These are phyloP conservation scores for Chelonus formosanus DNA, from an alignment of 2,888 invertebrate species.

Conservation along the genomic window DNA sequence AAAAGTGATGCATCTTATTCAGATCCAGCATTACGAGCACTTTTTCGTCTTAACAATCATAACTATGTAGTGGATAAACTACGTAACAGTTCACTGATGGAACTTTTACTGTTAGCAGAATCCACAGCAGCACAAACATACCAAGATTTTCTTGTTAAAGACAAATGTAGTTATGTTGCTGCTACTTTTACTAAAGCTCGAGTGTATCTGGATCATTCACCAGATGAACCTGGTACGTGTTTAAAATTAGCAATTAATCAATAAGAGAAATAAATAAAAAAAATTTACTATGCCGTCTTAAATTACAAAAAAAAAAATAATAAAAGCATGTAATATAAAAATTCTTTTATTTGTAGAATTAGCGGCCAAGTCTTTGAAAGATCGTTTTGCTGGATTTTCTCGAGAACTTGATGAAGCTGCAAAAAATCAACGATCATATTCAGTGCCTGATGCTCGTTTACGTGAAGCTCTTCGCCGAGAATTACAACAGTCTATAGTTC, in stretches of 20 bases:
- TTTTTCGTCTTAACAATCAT: slow-evolving; percentile 94
- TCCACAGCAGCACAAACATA: slow-evolving; percentile 88
- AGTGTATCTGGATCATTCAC: slow-evolving; percentile 54
- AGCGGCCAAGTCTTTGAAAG: slow-evolving; percentile 58
- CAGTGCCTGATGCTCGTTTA: slow-evolving; percentile 91
- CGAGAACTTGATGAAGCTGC: slow-evolving; percentile 93
- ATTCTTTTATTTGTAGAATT: slow-evolving; percentile 65
- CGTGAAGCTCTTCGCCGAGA: slow-evolving; percentile 88
- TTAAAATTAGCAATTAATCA: slow-evolving; percentile 67
- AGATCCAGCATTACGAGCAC: slow-evolving; percentile 84
- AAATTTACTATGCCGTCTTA: too few species aligned
- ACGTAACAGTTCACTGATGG: slow-evolving; percentile 83
- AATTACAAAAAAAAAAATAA: too few species aligned
- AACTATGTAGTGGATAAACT: slow-evolving; percentile 94
- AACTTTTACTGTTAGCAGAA: slow-evolving; percentile 82
- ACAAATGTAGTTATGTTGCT: slow-evolving; percentile 57
- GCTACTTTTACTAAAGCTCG: slow-evolving; percentile 59
- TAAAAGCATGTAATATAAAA: too few species aligned
- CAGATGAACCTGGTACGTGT: slow-evolving; percentile 58
- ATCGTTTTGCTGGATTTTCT: slow-evolving; percentile 77
- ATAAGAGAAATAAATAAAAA: too few species aligned
- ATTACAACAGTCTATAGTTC: slow-evolving; percentile 87
- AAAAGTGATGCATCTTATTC: slow-evolving; percentile 89
- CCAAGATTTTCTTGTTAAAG: slow-evolving; percentile 71
- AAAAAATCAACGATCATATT: slow-evolving; percentile 86